A percentile compares a stretch with the other conserved stretches of the same genome.
phyloP scores from a whole-genome alignment of 2,797 vertebrate species.

The Phaenicophaeus curvirostris region DNA sequence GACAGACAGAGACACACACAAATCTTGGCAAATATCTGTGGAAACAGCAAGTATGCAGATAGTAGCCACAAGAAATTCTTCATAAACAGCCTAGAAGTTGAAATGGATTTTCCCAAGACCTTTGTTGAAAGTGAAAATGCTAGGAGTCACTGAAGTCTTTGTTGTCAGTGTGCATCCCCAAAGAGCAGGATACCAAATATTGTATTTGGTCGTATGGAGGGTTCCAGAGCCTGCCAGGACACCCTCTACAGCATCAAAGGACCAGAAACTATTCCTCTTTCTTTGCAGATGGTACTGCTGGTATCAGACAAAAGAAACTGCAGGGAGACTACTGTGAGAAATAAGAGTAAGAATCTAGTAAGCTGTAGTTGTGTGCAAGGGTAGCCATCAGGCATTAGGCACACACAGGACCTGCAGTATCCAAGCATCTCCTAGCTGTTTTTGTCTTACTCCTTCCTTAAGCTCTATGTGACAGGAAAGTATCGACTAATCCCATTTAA shows the following conservation, averaged over 20 bases:
- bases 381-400: background rate
- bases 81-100: background rate
- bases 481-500: background rate
- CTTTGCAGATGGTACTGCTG: background rate
- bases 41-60: background rate
- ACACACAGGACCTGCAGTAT: background rate
- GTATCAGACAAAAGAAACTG: background rate
- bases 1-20: background rate
- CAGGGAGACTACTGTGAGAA: background rate
- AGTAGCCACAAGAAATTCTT: background rate
- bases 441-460: background rate
- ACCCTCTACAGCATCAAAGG: background rate
- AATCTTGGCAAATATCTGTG: constrained; percentile 2
- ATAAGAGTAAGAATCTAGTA: background rate
- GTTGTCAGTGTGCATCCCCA: background rate
- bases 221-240: background rate
- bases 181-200: background rate
- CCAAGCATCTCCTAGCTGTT: background rate
- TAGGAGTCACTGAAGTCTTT: background rate
- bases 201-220: background rate
- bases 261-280: background rate
- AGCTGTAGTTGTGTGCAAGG: background rate
- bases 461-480: background rate
- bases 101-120: background rate
- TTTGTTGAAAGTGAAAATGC: background rate